Conservation (phyloP, 2,888 invertebrate species). For the Megalurothrips usitatus region DNA sequence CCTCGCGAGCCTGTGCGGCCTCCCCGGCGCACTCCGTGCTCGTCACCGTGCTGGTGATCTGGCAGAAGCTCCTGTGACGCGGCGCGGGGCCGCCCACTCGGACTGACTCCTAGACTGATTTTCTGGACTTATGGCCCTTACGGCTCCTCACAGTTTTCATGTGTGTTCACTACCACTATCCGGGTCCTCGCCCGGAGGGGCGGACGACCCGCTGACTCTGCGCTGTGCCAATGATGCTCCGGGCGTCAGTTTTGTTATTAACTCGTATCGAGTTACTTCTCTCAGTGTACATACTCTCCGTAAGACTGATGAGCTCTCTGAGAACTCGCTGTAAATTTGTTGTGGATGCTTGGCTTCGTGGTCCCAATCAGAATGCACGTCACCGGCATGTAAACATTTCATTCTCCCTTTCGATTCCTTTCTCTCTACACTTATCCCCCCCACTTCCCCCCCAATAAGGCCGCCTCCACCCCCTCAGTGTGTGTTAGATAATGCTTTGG, state of each 20-base stretch:
- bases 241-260: neutral
- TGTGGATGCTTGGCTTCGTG: neutral
- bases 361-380: too few relatives aligned
- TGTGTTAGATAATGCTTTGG: too few relatives aligned
- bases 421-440: too few relatives aligned
- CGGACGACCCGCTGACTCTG: neutral
- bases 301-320: neutral
- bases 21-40: neutral
- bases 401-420: too few relatives aligned
- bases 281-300: neutral
- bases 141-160: neutral
- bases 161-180: neutral
- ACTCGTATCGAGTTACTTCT: neutral
- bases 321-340: neutral
- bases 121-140: neutral
- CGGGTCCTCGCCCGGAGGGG: too few relatives aligned
- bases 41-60: neutral
- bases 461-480: too few relatives aligned
- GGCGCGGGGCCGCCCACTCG: neutral
- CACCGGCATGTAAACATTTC: too few relatives aligned
- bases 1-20: neutral
- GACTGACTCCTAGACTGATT: neutral
- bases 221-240: conserved; percentile 8
- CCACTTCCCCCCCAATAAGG: too few relatives aligned
- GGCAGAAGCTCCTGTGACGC: neutral